Evolutionary conservation across 2,888 invertebrate species (phyloP), one percentile per base, ranked within the genome.

Genomic region (Polydrusus tereticollis): DNA sequence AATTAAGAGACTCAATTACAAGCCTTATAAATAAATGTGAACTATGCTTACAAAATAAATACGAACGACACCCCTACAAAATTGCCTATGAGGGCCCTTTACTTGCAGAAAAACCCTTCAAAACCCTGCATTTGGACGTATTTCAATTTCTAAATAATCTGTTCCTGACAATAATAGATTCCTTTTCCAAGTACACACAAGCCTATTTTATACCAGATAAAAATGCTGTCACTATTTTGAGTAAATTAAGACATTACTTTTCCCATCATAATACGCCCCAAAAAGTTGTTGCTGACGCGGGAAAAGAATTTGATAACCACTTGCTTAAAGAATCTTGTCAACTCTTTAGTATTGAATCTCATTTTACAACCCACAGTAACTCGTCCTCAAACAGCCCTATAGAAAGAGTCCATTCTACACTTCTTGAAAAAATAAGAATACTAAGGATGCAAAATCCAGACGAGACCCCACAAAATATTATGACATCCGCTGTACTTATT

Each of bases 211-310:
- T n/a, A n/a, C n/a, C n/a, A n/a, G n/a, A n/a, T n/a, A n/a, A n/a
- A n/a, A 67, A 67, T n/a, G 63, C 68, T 1, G 41, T 72, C 2
- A 72, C 72, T 4, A 57, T 72, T n/a, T 18, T 73, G 0, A 63
- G 52, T 20, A 75, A 73, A 41, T 16, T 75, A 33, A 60, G 69
- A 43, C 75, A 73, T 29, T 72, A 65, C 59, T 65, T 72, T 50
- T 38, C 60, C 1, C 67, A 72, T 12, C 66, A 72, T 36, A 52
- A 67, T 20, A 57, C 20, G 7, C 69, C 55, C 12, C 47, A 29
- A n/a, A 36, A 63, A 64, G 23, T 55, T 8, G 43, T 68, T n/a
- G 14, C 38, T 0, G 59, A 68, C 26, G 2, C 23, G 3, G 68
- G 60, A 3, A 23, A 6, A 4, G 60, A 68, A 62, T 68, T 68